Conservation (phyloP, 2,888 invertebrate genomes). For the Synergus gifuensis region DNA sequence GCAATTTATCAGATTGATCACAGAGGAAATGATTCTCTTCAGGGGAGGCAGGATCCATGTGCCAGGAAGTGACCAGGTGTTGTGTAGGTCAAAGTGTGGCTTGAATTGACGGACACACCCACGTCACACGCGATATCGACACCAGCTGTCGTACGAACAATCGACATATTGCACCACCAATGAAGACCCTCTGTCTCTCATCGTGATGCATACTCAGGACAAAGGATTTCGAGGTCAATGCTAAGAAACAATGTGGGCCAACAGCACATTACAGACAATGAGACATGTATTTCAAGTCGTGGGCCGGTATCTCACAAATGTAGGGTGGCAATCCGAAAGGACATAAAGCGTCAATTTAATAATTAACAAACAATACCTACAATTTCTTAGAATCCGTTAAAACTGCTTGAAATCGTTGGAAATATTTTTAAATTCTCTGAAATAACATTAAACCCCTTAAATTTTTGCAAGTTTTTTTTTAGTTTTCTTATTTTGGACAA, state of each 20-base stretch:
- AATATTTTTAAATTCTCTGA: too few relatives aligned
- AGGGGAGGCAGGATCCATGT: constrained; percentile 51
- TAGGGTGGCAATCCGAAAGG: too few relatives aligned
- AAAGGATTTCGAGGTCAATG: constrained; percentile 38
- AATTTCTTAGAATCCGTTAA: too few relatives aligned
- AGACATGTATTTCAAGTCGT: constrained; percentile 3
- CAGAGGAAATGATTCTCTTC: constrained; percentile 65
- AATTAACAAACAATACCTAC: too few relatives aligned
- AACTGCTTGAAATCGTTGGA: too few relatives aligned
- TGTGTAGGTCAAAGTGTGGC: constrained; percentile 41
- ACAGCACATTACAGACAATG: not conserved
- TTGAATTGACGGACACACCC: constrained; percentile 53
- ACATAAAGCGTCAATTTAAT: too few relatives aligned
- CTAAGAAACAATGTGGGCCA: constrained; percentile 18
- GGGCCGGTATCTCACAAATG: too few relatives aligned
- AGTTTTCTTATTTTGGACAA: too few relatives aligned
- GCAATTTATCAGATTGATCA: constrained; percentile 69
- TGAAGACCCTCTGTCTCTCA: not conserved
- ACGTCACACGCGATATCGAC: constrained; percentile 52
- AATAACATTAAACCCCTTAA: too few relatives aligned
- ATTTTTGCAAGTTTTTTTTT: too few relatives aligned
- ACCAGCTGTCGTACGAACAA: constrained; percentile 64
- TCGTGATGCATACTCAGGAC: constrained; percentile 1
- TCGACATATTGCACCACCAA: constrained; percentile 47
- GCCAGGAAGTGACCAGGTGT: constrained; percentile 55